Evolutionary conservation across 2,797 vertebrate genomes (phyloP), one percentile per base, ranked within the genome.

Genomic region (Helostoma temminkii): DNA sequence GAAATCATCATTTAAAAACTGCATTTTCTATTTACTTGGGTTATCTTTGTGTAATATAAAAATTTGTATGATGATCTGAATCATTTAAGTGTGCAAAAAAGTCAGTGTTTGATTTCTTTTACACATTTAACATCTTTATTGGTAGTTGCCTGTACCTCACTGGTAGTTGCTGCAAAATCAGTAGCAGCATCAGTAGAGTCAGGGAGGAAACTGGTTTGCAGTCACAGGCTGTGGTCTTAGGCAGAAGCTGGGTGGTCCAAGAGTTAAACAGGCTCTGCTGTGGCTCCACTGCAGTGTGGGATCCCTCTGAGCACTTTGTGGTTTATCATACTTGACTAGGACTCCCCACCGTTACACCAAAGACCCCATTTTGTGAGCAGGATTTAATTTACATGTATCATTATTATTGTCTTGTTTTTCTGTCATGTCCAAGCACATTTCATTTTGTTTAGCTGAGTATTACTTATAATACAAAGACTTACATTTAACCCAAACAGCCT

Each of bases 301-400:
- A 88, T 81, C 78, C 82, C 81, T 90, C 88, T 80, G 39, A 86
- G 75, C 78, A 60, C 69, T 88, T 86, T 87, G 88, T 69, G 83
- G 81, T 91, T 87, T 66, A 86, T 88, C 81, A 87, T 81, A 86
- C 69, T 78, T 88, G 82, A 91, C 87, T 67, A 21, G 62, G 66
- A 50, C 82, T 85, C 84, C 78, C 79, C 81, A 74, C 60, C 6
- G 11, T 67, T 72, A n/a, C 76, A 73, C 80, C 78, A 77, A 76
- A 80, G 67, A 76, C 71, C 72, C 77, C 39, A 2, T 39, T 49
- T 47, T 66, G 53, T 67, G 57, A 58, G 66, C 50, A 43, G 58
- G 49, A 74, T 74, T 84, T 71, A 15, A 79, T 81, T 74, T 30
- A 45, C 66, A 53, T 70, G 53, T 34, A 55, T 83, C 48, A 53